Evolutionary conservation across 2,888 invertebrate genomes (phyloP), one percentile per base, ranked within the genome.

Genomic region (Erpobdella octoculata): DNA sequence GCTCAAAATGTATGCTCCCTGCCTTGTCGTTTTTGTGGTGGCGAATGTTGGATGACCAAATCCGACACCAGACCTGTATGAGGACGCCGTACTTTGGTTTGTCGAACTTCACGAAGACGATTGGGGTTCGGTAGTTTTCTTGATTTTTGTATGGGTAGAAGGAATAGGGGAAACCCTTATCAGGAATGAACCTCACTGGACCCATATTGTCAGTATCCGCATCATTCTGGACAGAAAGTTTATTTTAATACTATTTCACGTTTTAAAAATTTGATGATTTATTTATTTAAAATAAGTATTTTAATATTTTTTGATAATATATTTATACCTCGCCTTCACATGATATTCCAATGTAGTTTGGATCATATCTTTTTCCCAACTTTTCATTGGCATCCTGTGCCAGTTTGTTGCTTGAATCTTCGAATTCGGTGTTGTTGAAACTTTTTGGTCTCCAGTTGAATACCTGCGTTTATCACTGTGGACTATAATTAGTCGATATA

Each of bases 1-100:
- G 87, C 86, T 93, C 93, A 86, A 94, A 93, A 86, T 93, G 93
- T 80, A 93, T 92, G 79, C 91, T 91, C 80, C 93, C 94, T 82
- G 91, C 89, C 84, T 91, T 89, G 84, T 93, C 91, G 84, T 89
- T 88, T 82, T 91, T 89, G 86, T 93, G 89, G 85, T 93, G 92
- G 78, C 87, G 77, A 76, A 85, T 84, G 79, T 86, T 86, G 73
- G 80, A 79, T 33, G 85, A 84, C 78, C 81, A 83, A 28, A 84
- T 81, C 74, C 81, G 82, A 71, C 76, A 76, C 73, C 73, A 74
- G 25, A 83, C 79, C 71, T 73, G 71, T 12, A 73, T 71, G 18
- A 83, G 70, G 36, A 78, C 78, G 74, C 81, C 81, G 46, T 72
- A 71, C n/a, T 78, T 78, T 35, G 79, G 76, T 0, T 74, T 72